Base-by-base conservation (phyloP, 2,797 vertebrate genomes). In the Acipenser ruthenus region DNA sequence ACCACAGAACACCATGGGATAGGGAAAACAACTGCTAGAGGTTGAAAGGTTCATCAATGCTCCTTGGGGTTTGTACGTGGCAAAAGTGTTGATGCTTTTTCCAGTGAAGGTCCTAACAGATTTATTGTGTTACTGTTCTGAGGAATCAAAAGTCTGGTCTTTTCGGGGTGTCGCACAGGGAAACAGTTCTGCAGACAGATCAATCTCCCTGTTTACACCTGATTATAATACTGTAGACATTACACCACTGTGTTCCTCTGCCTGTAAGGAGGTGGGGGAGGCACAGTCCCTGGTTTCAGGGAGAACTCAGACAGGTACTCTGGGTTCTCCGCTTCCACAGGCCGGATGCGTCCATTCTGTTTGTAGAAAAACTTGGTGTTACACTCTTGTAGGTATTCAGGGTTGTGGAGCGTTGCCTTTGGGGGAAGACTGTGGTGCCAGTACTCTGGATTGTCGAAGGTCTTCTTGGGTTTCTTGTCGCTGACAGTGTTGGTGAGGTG, bases 221-320 rank as follows among this genome's bases (percentile, higher is more conserved):
- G 37, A 37, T 37, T 37, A 37, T 37, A 37, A 37, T 37, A 37
- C 37, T 37, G 37, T 8, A 12, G 67, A 69, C 67, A 65, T 88
- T 91, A 99, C 83, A 99, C 97, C 87, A 99, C 95, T 66, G 97
- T 99, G 66, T 99, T 99, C 74, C 97, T 87, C 89, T 99, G 97
- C 79, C 97, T 91, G 87, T 99, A 99, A 48, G 96, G 96, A 0
- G 96, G 96, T 1, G 95, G 96, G 1, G 97, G 96, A 82, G 98
- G 81, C 76, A 94, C 89, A 10, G 92, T 86, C 81, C 93, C 93
- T 12, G 95, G 89, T 76, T 97, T 97, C 78, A 95, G 78, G 8
- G 94, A 92, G 78, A 95, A 96, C 85, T 98, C 95, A 0, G 96
- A 90, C 87, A 95, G 91, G 84, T 98, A 97, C 77, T 98, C 96